Conservation (phyloP, 1,140 invertebrate species). For the Melipona quadrifasciata region DNA sequence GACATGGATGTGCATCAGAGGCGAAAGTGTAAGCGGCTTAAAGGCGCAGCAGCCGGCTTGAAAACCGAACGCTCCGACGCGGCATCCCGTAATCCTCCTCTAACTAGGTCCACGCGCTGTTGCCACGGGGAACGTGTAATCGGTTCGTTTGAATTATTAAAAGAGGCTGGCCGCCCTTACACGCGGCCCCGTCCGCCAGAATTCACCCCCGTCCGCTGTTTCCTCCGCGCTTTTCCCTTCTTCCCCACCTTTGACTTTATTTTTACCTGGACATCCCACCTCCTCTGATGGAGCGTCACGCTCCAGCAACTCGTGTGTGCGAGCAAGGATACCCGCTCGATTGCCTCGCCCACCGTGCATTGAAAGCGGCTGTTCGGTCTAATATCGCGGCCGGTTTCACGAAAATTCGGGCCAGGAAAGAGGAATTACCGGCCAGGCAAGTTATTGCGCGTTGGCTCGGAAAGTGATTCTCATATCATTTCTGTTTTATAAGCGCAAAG, state of each 20-base stretch:
- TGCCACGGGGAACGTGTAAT: conserved; percentile 25
- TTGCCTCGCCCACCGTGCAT: conserved; percentile 1
- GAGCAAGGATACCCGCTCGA: not conserved
- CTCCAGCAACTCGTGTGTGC: conserved; percentile 3
- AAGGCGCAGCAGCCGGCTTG: conserved; percentile 34
- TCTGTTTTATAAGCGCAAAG: too few species aligned
- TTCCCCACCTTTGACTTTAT: not conserved
- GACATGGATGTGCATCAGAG: not conserved
- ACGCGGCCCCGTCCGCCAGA: conserved; percentile 2
- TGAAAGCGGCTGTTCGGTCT: not conserved
- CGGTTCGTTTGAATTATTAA: conserved; percentile 50
- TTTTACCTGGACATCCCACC: conserved; percentile 12
- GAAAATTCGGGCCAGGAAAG: not conserved
- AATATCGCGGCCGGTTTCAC: not conserved
- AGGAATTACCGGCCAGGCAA: not conserved
- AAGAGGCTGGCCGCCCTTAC: not conserved
- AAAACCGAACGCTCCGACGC: conserved; percentile 50
- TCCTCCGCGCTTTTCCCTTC: not conserved
- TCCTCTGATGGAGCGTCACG: not conserved
- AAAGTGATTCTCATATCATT: too few species aligned
- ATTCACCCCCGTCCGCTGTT: not conserved
- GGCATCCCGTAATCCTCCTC: conserved; percentile 49
- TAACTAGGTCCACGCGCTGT: conserved; percentile 33
- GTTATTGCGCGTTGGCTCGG: too few species aligned
- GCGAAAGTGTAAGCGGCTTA: conserved; percentile 54